Evolutionary conservation across 2,888 invertebrate species (phyloP).

Genomic region (Mylabris sibirica): DNA sequence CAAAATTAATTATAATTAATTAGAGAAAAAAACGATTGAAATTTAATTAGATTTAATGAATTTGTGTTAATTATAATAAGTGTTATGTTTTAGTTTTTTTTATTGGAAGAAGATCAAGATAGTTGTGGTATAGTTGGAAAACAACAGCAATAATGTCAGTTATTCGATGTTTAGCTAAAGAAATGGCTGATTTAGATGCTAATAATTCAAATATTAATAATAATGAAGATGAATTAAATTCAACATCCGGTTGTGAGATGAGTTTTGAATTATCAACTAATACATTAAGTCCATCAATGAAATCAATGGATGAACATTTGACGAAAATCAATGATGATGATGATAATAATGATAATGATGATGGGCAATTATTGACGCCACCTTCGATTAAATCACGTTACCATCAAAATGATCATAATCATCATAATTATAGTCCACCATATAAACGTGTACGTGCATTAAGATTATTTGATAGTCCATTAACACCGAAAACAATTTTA

Average conservation of each 20-base stretch:
- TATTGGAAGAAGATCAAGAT: neutral
- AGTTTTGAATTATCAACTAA: conserved; percentile 71
- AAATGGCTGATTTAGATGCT: conserved; percentile 44
- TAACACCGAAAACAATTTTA: conserved; percentile 83
- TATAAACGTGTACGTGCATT: conserved; percentile 67
- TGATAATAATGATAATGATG: neutral
- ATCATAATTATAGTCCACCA: conserved; percentile 65
- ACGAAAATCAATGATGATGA: neutral
- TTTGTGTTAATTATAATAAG: too few relatives aligned
- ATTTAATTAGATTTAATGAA: conserved; percentile 8
- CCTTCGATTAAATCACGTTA: conserved; percentile 29
- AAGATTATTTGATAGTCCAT: conserved; percentile 84
- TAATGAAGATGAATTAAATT: conserved; percentile 52
- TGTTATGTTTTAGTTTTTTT: conserved; percentile 10
- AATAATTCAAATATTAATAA: neutral
- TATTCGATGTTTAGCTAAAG: conserved; percentile 44
- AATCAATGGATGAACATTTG: neutral
- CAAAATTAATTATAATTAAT: too few relatives aligned
- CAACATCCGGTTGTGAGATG: conserved; percentile 69
- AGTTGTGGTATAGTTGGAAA: too few relatives aligned
- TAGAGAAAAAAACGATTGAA: conserved; percentile 13
- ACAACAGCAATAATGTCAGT: conserved; percentile 45
- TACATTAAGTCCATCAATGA: conserved; percentile 38
- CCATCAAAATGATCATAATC: conserved; percentile 37
- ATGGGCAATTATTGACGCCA: conserved; percentile 14